These are phyloP conservation scores for Agriopis aurantiaria DNA, from an alignment of 2,888 invertebrate genomes.

Conservation along the genomic window DNA sequence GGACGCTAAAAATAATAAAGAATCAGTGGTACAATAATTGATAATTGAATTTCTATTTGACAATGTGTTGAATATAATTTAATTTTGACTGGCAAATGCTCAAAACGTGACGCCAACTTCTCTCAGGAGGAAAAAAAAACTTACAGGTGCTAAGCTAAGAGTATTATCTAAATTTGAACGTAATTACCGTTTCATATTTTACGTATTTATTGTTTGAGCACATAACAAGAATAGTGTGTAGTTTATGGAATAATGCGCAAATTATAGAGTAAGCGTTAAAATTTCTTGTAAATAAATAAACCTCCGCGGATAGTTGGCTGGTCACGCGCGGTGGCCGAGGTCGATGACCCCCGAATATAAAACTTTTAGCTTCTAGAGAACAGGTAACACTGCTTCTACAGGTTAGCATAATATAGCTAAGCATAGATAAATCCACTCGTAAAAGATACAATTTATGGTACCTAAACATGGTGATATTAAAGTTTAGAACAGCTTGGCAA, in stretches of 20 bases:
- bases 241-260: slow-evolving; percentile 17
- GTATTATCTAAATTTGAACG: neutral
- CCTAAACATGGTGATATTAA: slow-evolving; percentile 1
- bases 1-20: too few species aligned
- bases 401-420: slow-evolving; percentile 11
- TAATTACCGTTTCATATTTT: neutral
- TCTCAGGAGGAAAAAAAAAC: too few species aligned
- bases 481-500: neutral
- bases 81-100: too few species aligned
- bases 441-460: neutral
- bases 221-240: neutral
- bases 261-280: slow-evolving; percentile 37
- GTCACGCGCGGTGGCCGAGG: slow-evolving; percentile 44
- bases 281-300: slow-evolving; percentile 45
- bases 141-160: too few species aligned
- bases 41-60: too few species aligned
- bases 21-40: too few species aligned
- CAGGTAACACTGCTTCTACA: slow-evolving; percentile 36
- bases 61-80: too few species aligned
- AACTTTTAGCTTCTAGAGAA: slow-evolving; percentile 39
- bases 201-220: too few species aligned
- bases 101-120: too few species aligned
- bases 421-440: neutral
- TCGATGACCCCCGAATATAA: slow-evolving; percentile 42
- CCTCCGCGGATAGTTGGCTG: slow-evolving; percentile 39